Base-by-base conservation (phyloP, 2,888 invertebrate genomes). In the Hesperia comma region DNA sequence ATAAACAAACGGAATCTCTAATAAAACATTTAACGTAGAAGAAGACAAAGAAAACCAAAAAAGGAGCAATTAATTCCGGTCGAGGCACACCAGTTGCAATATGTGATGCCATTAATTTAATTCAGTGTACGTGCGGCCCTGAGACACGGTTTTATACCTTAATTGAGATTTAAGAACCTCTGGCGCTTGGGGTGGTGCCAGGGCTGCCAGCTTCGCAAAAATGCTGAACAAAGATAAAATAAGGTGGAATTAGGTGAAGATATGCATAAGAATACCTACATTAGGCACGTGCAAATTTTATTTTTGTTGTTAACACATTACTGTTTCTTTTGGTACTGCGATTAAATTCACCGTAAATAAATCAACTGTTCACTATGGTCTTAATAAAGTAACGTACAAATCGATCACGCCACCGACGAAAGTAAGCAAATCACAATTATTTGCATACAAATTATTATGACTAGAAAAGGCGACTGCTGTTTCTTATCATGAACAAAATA, bases 51-150 rank as follows among this genome's bases (percentile, higher is more conserved):
- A 79, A 80, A 82, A 77, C 82, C 81, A 84, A 88, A 90, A 89
- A 89, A 85, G 81, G 75, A 81, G 83, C 88, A 88, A 90, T 91
- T 91, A 91, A 91, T 91, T 84, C 80, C 74, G 81, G 77, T 73
- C 76, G 79, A 76, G 77, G 82, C 82, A 79, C 80, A 79, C 75
- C 81, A 78, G 81, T 81, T 87, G 92, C 92, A 92, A 92, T 92
- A 92, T 92, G 90, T 92, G 92, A 77, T 81, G 82, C 88, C 92
- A 92, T 92, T 92, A 92, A 92, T 92, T 92, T 90, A 91, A 91
- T 92, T 90, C 90, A 87, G 87, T 85, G 85, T 88, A 89, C 90
- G 90, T 90, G 88, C 82, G 81, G 84, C 78, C 83, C 83, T 85
- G 81, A 87, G 92, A 90, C 90, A 88, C 84, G 91, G 90, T 90